Percentiles rank a stretch among this genome's conserved stretches.
Evolutionary conservation across 37 sponge, comb jelly and placozoan species (phyloP).

Genomic region (Axinella damicornis): DNA sequence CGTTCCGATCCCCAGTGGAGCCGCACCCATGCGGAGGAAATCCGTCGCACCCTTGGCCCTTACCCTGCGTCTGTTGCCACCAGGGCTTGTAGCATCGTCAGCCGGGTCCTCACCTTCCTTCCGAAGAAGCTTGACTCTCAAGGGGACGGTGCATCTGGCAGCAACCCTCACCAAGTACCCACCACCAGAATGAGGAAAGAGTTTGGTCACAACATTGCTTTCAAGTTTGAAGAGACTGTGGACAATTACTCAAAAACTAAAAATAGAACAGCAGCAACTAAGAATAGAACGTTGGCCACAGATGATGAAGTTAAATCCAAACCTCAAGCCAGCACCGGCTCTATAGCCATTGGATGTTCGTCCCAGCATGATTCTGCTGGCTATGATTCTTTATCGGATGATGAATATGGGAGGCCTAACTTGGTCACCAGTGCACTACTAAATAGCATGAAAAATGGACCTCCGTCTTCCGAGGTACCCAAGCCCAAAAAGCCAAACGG

Average conservation of each 20-base stretch:
- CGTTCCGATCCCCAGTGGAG: constrained; percentile 10
- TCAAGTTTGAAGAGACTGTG: constrained; percentile 30
- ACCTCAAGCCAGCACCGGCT: too few species aligned
- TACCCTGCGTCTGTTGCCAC: constrained; percentile 75
- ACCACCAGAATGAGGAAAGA: constrained; percentile 30
- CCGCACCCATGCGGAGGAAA: constrained; percentile 41
- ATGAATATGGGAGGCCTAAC: constrained; percentile 7
- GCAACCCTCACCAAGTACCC: neutral
- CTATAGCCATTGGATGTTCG: too few species aligned
- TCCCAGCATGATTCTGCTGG: neutral
- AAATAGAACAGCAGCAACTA: too few species aligned
- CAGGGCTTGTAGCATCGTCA: constrained; percentile 42
- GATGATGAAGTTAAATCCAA: neutral
- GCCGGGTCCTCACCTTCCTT: constrained; percentile 22
- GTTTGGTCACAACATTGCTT: constrained; percentile 75
- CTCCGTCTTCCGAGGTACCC: neutral
- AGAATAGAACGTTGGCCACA: too few species aligned
- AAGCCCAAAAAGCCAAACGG: neutral
- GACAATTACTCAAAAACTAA: too few species aligned
- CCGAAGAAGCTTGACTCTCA: neutral
- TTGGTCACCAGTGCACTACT: neutral
- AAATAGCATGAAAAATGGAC: neutral
- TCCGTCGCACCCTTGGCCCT: constrained; percentile 63
- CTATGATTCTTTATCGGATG: constrained; percentile 62
- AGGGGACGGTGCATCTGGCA: neutral